phyloP scores from a whole-genome alignment of 2,888 invertebrate genomes.

The Dynastes maya region DNA sequence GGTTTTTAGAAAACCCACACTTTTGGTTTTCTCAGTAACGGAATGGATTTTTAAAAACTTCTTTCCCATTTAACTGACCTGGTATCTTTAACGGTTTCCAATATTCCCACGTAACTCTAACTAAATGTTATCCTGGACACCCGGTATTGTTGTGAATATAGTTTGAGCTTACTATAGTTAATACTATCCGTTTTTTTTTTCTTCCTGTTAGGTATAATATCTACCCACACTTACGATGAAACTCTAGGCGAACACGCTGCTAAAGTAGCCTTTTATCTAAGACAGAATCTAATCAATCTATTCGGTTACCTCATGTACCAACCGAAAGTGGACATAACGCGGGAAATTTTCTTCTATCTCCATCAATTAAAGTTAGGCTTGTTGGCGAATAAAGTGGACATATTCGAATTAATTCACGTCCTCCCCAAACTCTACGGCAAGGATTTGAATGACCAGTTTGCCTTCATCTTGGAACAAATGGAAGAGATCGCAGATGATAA shows the following conservation, averaged over 20 bases:
- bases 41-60: no score
- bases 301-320: slow-evolving; percentile 43
- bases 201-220: no score
- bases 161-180: no score
- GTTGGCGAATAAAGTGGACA: slow-evolving; percentile 32
- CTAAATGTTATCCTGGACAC: neutral
- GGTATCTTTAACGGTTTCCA: no score
- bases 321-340: slow-evolving; percentile 15
- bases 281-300: slow-evolving; percentile 31
- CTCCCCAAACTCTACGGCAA: slow-evolving; percentile 8
- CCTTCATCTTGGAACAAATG: neutral
- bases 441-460: slow-evolving; percentile 32
- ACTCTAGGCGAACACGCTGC: slow-evolving; percentile 18
- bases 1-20: no score
- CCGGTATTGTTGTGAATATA: no score
- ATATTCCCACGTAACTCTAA: neutral
- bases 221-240: neutral
- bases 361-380: slow-evolving; percentile 13
- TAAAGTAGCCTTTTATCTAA: neutral
- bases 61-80: no score
- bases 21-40: no score
- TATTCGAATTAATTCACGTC: slow-evolving; percentile 22
- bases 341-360: slow-evolving; percentile 15
- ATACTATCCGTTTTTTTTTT: no score
- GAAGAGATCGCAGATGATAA: neutral